Conservation (phyloP, 2,113 vertebrate genomes). For the Neogobius melanostomus region DNA sequence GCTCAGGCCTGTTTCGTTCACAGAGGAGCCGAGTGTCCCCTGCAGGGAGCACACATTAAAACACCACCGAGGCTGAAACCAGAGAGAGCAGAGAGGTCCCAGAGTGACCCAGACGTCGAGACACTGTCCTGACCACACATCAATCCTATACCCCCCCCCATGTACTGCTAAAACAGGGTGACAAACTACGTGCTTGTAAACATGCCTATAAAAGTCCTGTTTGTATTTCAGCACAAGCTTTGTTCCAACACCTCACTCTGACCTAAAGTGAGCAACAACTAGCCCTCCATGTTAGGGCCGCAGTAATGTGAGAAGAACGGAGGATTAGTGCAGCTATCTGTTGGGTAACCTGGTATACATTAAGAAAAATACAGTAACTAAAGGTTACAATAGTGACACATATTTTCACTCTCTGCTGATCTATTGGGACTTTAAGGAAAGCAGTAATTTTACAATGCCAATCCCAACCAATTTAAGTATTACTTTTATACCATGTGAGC, state of each 20-base stretch:
- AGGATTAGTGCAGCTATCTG: constrained; percentile 54
- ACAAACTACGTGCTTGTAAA: constrained; percentile 58
- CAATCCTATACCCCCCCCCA: constrained; percentile 46
- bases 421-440: too few relatives aligned
- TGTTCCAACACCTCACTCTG: constrained; percentile 37
- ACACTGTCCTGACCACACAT: constrained; percentile 60
- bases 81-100: constrained; percentile 65
- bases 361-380: background rate
- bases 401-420: background rate
- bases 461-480: too few relatives aligned
- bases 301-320: constrained; percentile 55
- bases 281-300: constrained; percentile 57
- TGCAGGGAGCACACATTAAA: constrained; percentile 64
- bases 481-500: too few relatives aligned
- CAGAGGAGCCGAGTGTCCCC: constrained; percentile 65
- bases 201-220: constrained; percentile 76
- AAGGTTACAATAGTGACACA: background rate
- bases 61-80: constrained; percentile 68
- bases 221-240: constrained; percentile 61
- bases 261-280: constrained; percentile 53
- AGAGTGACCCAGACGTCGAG: constrained; percentile 68
- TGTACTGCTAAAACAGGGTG: constrained; percentile 49
- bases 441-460: too few relatives aligned
- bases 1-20: constrained; percentile 62
- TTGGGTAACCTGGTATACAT: background rate